A percentile compares a stretch with the other conserved stretches of the same genome.
These are phyloP conservation scores for Eurystomus glaucurus DNA, from an alignment of 2,797 vertebrate species.

Conservation along the genomic window DNA sequence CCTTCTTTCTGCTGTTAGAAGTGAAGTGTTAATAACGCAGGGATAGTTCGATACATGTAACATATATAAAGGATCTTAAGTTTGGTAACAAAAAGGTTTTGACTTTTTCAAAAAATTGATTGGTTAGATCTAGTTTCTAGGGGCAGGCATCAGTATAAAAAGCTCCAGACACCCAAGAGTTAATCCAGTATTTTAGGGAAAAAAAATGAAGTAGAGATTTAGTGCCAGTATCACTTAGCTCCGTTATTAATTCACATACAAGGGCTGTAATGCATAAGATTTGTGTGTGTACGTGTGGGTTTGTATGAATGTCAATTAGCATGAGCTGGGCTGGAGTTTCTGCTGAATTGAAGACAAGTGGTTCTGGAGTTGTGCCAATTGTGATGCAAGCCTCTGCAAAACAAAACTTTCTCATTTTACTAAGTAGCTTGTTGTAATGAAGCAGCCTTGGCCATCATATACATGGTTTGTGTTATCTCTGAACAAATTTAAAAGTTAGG, in stretches of 20 bases:
- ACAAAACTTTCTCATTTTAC: not conserved
- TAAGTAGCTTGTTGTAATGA: not conserved
- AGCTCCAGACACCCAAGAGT: not conserved
- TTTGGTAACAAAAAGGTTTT: not conserved
- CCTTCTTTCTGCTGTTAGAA: not conserved
- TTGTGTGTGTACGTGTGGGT: not conserved
- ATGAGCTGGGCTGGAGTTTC: not conserved
- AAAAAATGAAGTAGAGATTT: not conserved
- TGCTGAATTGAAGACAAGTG: not conserved
- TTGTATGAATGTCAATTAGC: not conserved
- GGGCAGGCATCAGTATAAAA: not conserved
- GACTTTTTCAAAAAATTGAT: not conserved
- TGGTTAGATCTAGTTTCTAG: not conserved
- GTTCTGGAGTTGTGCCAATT: not conserved
- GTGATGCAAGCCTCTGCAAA: not conserved
- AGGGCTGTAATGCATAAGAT: not conserved
- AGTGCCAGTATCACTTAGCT: not conserved
- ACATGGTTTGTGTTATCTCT: not conserved
- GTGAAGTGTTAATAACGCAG: not conserved
- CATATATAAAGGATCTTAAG: not conserved
- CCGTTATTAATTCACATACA: not conserved
- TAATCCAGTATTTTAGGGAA: not conserved
- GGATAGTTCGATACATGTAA: not conserved
- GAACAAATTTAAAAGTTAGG: not conserved
- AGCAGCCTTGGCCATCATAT: not conserved